These are phyloP conservation scores for Pholis gunnellus DNA, from an alignment of 2,113 vertebrate genomes.

Conservation along the genomic window DNA sequence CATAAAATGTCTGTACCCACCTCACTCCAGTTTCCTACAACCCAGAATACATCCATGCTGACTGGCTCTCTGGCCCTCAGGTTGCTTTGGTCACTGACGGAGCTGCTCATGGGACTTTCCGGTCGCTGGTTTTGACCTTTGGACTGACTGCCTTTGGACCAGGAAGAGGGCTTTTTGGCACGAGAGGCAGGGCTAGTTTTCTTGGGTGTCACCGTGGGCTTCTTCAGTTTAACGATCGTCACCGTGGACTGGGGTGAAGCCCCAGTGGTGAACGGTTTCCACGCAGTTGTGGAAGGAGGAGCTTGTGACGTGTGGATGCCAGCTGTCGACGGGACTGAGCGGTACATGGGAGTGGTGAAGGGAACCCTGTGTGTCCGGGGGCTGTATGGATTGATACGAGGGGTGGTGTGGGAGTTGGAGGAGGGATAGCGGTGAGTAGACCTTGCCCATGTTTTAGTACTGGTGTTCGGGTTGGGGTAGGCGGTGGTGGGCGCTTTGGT, in stretches of 20 bases:
- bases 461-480: constrained; percentile 45
- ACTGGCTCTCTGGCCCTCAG: constrained; percentile 51
- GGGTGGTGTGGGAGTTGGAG: constrained; percentile 31
- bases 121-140: constrained; percentile 59
- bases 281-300: constrained; percentile 27
- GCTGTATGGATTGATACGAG: constrained; percentile 25
- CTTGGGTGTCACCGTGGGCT: constrained; percentile 31
- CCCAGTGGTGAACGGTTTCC: constrained; percentile 16
- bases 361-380: constrained; percentile 33
- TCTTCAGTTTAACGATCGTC: constrained; percentile 60
- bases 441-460: constrained; percentile 40
- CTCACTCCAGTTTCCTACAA: constrained; percentile 93
- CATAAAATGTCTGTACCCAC: constrained; percentile 72
- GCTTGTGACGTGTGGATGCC: constrained; percentile 19
- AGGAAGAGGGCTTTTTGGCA: constrained; percentile 46
- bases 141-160: constrained; percentile 47
- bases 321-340: constrained; percentile 13
- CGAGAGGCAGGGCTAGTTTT: constrained; percentile 1
- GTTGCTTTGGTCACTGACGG: constrained; percentile 57
- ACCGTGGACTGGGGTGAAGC: constrained; percentile 51
- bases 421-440: constrained; percentile 40
- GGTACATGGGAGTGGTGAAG: constrained; percentile 49
- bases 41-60: constrained; percentile 83
- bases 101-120: constrained; percentile 24
- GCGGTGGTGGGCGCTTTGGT: constrained; percentile 31